A percentile compares a stretch with the other conserved stretches of the same genome.
Evolutionary conservation across 2,113 vertebrate species (phyloP).

Genomic region (Poecilia latipinna): DNA sequence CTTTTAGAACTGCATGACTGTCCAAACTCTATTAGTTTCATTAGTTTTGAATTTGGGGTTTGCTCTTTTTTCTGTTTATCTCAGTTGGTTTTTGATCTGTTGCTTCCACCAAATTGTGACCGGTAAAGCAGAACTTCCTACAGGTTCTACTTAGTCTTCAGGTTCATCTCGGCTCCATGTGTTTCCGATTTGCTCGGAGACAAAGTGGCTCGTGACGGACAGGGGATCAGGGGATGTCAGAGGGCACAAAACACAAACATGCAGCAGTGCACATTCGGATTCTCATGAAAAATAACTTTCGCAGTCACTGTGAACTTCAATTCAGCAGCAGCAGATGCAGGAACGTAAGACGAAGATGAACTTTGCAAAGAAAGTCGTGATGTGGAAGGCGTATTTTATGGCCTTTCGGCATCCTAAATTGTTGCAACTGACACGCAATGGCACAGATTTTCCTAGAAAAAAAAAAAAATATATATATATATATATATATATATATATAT

Average conservation of each 20-base stretch:
- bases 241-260: slow-evolving; percentile 15
- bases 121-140: slow-evolving; percentile 47
- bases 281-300: not conserved
- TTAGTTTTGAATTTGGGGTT: not conserved
- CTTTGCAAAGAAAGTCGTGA: not conserved
- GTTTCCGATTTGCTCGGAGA: slow-evolving; percentile 57
- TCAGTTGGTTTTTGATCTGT: not conserved
- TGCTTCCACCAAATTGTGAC: slow-evolving; percentile 28
- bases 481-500: not conserved
- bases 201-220: slow-evolving; percentile 31
- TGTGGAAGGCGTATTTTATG: not conserved
- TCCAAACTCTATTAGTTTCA: not conserved
- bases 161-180: slow-evolving; percentile 34
- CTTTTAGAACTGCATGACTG: too few relatives aligned
- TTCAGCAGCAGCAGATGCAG: not conserved
- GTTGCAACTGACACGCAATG: not conserved
- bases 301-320: not conserved
- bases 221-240: slow-evolving; percentile 13
- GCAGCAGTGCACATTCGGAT: slow-evolving; percentile 1
- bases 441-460: not conserved
- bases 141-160: slow-evolving; percentile 34
- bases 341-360: not conserved
- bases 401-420: not conserved
- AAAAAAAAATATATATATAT: not conserved
- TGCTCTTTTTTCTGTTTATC: not conserved